phyloP scores from a whole-genome alignment of 2,797 vertebrate genomes.

The Crypturellus tataupa region DNA sequence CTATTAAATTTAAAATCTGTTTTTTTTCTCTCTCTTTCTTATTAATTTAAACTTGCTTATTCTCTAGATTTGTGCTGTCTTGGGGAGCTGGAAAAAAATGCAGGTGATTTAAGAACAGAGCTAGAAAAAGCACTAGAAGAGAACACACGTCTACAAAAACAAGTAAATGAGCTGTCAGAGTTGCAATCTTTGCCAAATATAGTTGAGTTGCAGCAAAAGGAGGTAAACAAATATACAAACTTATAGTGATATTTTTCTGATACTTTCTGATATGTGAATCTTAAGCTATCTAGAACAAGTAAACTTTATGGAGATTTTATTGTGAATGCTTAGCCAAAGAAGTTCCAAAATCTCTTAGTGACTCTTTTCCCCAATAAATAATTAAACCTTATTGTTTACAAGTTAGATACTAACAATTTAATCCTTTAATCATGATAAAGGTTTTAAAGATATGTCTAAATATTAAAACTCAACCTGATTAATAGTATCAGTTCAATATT shows the following conservation, averaged over 20 bases:
- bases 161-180: constrained; percentile 79
- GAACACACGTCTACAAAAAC: constrained; percentile 77
- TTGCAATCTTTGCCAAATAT: constrained; percentile 59
- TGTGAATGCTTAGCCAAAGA: neutral
- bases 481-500: neutral
- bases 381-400: neutral
- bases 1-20: neutral
- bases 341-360: neutral
- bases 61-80: constrained; percentile 83
- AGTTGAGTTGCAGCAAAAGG: constrained; percentile 76
- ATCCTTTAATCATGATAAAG: neutral
- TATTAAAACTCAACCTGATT: neutral
- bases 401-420: neutral
- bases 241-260: neutral
- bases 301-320: neutral
- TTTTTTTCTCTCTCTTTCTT: neutral
- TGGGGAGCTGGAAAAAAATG: constrained; percentile 83
- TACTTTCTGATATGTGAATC: no score
- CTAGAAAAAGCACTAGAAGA: constrained; percentile 78
- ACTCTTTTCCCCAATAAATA: neutral
- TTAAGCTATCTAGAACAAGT: neutral
- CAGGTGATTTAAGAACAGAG: constrained; percentile 80
- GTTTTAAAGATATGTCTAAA: neutral
- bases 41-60: neutral
- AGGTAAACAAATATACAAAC: constrained; percentile 68